These are phyloP conservation scores for Aphrocallistes beatrix DNA, from an alignment of 37 sponge, comb jelly and placozoan species.

Conservation along the genomic window DNA sequence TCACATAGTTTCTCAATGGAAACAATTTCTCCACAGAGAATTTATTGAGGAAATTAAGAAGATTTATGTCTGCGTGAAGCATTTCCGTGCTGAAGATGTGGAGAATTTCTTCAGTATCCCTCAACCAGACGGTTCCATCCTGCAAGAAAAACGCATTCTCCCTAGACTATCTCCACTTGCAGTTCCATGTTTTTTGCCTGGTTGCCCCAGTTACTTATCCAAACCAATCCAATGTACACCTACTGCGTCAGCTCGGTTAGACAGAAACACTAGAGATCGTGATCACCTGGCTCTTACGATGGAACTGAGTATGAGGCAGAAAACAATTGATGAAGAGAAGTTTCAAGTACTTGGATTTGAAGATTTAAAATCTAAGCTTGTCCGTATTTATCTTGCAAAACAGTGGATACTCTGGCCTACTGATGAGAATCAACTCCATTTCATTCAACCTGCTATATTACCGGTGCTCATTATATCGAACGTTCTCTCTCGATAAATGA, in stretches of 20 bases:
- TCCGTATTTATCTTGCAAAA: not conserved
- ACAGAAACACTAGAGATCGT: not conserved
- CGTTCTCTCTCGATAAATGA: not conserved
- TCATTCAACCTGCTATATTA: not conserved
- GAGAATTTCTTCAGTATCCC: not conserved
- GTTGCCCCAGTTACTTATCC: not conserved
- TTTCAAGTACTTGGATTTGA: not conserved
- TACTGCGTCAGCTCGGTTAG: not conserved
- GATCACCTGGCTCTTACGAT: not conserved
- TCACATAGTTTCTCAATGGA: constrained; percentile 18
- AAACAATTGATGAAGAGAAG: not conserved
- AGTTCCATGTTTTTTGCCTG: not conserved
- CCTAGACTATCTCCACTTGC: not conserved
- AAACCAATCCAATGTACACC: not conserved
- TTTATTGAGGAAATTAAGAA: constrained; percentile 18
- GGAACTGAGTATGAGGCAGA: not conserved
- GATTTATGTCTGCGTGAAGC: not conserved
- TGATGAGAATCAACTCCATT: not conserved
- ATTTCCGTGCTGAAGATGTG: not conserved
- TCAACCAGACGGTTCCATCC: constrained; percentile 13
- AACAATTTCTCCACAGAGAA: constrained; percentile 18
- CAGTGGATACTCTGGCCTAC: not conserved
- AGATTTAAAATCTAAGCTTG: not conserved
- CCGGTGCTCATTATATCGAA: not conserved
- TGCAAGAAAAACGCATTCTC: constrained; percentile 16